These are phyloP conservation scores for Aegotheles bennettii DNA, from an alignment of 2,113 vertebrate species.

Conservation along the genomic window DNA sequence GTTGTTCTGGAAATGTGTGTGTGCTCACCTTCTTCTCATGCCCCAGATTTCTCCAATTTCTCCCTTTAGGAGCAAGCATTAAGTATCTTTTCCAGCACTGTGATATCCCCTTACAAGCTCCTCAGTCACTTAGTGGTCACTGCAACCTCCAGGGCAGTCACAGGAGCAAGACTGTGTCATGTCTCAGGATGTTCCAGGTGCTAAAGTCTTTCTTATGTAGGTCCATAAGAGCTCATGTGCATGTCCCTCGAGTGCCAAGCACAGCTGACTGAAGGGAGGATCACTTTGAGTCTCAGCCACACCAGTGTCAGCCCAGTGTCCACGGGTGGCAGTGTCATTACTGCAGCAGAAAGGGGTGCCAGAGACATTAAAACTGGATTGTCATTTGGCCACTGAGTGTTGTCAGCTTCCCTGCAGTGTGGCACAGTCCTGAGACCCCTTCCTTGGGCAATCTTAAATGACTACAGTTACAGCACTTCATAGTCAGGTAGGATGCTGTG, in stretches of 20 bases:
- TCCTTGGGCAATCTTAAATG: background rate
- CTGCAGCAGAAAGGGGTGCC: background rate
- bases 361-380: background rate
- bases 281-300: background rate
- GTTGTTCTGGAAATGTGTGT: background rate
- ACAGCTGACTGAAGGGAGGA: background rate
- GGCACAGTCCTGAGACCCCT: background rate
- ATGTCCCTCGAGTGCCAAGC: fast-evolving
- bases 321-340: background rate
- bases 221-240: background rate
- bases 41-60: background rate
- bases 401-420: background rate
- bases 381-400: background rate
- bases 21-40: background rate
- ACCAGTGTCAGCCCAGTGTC: background rate
- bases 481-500: background rate
- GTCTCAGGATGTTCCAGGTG: background rate
- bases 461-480: background rate
- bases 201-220: background rate
- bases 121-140: background rate
- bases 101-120: background rate
- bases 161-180: too few species aligned
- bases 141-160: too few species aligned
- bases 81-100: background rate
- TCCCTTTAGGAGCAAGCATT: background rate